phyloP scores from a whole-genome alignment of 1,140 invertebrate genomes.

The Aphidius ervi region DNA sequence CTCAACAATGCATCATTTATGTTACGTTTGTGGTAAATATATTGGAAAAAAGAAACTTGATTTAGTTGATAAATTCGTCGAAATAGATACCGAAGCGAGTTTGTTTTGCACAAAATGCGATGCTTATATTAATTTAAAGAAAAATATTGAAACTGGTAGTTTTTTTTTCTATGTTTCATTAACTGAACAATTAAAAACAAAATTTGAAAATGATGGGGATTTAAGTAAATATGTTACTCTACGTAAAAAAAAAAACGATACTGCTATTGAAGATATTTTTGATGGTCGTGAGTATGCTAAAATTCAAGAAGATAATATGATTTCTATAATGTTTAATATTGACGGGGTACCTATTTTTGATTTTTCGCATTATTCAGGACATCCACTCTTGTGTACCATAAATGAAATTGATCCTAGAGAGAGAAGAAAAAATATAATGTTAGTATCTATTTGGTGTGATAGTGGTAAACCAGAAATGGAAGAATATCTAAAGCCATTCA shows the following conservation, averaged over 20 bases:
- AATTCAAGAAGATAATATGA: slow-evolving; percentile 4
- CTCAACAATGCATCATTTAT: not conserved
- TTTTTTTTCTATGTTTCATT: not conserved
- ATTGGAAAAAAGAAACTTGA: not conserved
- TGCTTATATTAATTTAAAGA: not conserved
- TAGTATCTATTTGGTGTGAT: slow-evolving; percentile 25
- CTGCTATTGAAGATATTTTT: slow-evolving; percentile 26
- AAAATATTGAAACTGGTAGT: not conserved
- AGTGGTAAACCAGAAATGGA: slow-evolving; percentile 26
- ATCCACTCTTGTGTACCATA: slow-evolving; percentile 23
- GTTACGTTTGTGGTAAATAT: not conserved
- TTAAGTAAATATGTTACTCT: not conserved
- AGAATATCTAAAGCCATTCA: slow-evolving; percentile 25
- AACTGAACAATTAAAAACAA: too few relatives aligned
- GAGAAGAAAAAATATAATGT: slow-evolving; percentile 15
- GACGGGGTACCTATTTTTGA: slow-evolving; percentile 27
- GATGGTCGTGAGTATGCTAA: slow-evolving; percentile 25
- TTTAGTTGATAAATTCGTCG: not conserved
- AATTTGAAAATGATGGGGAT: not conserved
- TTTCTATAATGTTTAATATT: slow-evolving; percentile 24
- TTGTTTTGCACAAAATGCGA: not conserved
- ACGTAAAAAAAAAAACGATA: slow-evolving; percentile 14
- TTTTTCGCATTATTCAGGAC: slow-evolving; percentile 15
- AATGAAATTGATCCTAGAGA: slow-evolving; percentile 21
- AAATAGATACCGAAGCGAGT: not conserved